Evolutionary conservation across 2,888 invertebrate genomes (phyloP).

Genomic region (Hoplodrina blanda): DNA sequence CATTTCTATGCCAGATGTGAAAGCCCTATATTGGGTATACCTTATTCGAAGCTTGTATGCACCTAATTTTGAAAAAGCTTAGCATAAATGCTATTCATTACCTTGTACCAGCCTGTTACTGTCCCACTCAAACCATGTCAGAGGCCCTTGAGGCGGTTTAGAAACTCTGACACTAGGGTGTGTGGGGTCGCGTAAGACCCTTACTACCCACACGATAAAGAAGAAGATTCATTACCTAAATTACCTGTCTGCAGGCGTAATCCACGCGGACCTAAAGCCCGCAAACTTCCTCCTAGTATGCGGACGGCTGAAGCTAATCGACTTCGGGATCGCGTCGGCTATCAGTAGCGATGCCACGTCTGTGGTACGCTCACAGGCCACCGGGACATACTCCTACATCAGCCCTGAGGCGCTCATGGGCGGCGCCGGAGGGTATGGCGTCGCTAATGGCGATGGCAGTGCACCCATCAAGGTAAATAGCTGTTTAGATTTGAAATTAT

Average conservation of each 20-base stretch:
- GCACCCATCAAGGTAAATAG: constrained; percentile 82
- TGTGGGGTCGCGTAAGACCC: no score
- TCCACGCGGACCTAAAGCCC: constrained; percentile 99
- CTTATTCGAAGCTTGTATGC: no score
- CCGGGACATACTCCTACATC: constrained; percentile 98
- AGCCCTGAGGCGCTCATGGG: constrained; percentile 97
- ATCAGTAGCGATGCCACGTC: constrained; percentile 97
- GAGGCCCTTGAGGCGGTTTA: no score
- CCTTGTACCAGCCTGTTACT: no score
- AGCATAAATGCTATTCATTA: no score
- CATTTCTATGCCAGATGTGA: no score
- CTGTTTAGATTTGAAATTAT: background rate
- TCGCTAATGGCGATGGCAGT: constrained; percentile 75
- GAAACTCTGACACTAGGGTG: no score
- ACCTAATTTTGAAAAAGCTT: no score
- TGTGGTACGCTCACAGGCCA: constrained; percentile 95
- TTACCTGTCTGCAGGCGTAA: constrained; percentile 92
- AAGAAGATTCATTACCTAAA: background rate
- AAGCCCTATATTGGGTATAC: no score
- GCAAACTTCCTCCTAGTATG: constrained; percentile 98
- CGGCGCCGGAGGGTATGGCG: constrained; percentile 87
- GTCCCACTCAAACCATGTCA: no score
- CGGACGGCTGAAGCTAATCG: constrained; percentile 97
- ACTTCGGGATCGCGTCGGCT: constrained; percentile 98
- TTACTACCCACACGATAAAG: no score